Conservation (phyloP, 2,888 invertebrate species). For the Operophtera brumata region DNA sequence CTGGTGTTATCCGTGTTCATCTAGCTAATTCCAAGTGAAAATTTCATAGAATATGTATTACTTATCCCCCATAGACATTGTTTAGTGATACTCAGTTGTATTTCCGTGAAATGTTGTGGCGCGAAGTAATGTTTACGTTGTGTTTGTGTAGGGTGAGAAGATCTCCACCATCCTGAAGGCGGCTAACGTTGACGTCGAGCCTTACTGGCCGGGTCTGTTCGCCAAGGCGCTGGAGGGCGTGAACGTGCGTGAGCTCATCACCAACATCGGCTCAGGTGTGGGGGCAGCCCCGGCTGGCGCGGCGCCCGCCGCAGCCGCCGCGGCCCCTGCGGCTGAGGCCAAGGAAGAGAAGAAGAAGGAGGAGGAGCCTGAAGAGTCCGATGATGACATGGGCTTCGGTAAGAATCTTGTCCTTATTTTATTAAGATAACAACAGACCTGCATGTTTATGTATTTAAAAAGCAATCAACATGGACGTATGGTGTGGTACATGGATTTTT, state of each 20-base stretch:
- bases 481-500: too few species aligned
- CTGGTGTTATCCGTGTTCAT: slow-evolving; percentile 24
- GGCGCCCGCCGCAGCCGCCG: slow-evolving; percentile 83
- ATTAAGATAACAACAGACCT: too few species aligned
- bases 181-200: slow-evolving; percentile 97
- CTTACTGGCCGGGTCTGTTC: slow-evolving; percentile 99
- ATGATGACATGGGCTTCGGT: slow-evolving; percentile 97
- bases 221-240: slow-evolving; percentile 97
- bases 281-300: slow-evolving; percentile 91
- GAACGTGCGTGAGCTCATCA: slow-evolving; percentile 95
- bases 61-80: not conserved
- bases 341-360: slow-evolving; percentile 90
- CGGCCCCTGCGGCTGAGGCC: slow-evolving; percentile 84
- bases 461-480: too few species aligned
- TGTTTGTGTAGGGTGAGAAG: slow-evolving; percentile 90
- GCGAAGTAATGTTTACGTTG: slow-evolving; percentile 21
- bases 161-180: slow-evolving; percentile 98
- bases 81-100: not conserved
- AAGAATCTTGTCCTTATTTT: slow-evolving; percentile 39
- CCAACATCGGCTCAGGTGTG: slow-evolving; percentile 95
- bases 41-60: not conserved
- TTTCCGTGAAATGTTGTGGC: slow-evolving; percentile 15
- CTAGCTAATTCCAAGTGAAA: slow-evolving; percentile 1
- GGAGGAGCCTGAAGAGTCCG: slow-evolving; percentile 89
- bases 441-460: too few species aligned